Evolutionary conservation across 2,113 vertebrate genomes (phyloP).

Genomic region (Micronisus gabar): DNA sequence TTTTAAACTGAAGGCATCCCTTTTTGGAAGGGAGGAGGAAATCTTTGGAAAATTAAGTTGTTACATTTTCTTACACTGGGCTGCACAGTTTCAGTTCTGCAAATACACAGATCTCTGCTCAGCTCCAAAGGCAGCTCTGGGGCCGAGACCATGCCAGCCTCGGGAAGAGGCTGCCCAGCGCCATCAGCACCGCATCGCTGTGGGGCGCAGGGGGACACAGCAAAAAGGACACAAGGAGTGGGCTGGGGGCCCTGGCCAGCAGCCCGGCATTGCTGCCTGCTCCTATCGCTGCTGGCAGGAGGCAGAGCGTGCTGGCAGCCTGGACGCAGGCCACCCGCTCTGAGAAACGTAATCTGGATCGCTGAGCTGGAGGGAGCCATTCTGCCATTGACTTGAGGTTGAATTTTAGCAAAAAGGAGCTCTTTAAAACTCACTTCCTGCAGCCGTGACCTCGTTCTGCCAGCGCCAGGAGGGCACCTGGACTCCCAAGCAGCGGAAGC

Average conservation of each 20-base stretch:
- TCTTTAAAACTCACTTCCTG: accelerated
- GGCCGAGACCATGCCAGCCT: background rate
- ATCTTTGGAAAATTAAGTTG: background rate
- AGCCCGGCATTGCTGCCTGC: background rate
- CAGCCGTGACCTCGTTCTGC: accelerated
- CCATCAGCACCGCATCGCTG: background rate
- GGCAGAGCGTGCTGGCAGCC: background rate
- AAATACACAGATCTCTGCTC: background rate
- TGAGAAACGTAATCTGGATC: background rate
- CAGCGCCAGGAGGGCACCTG: accelerated
- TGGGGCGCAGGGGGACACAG: accelerated
- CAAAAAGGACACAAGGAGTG: accelerated
- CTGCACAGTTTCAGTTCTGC: background rate
- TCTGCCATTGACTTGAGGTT: accelerated
- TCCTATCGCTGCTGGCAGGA: accelerated
- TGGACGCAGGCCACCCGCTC: background rate
- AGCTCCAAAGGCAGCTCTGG: background rate
- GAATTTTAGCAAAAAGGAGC: background rate
- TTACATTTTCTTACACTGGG: background rate
- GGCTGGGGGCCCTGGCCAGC: background rate
- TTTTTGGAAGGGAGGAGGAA: background rate
- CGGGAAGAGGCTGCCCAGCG: background rate
- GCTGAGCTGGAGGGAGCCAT: accelerated
- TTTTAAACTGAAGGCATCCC: background rate
- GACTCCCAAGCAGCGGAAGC: accelerated